Percentiles rank a stretch among this genome's conserved stretches.
phyloP scores from a whole-genome alignment of 2,888 invertebrate species.

The Scaptomyza reducta region DNA sequence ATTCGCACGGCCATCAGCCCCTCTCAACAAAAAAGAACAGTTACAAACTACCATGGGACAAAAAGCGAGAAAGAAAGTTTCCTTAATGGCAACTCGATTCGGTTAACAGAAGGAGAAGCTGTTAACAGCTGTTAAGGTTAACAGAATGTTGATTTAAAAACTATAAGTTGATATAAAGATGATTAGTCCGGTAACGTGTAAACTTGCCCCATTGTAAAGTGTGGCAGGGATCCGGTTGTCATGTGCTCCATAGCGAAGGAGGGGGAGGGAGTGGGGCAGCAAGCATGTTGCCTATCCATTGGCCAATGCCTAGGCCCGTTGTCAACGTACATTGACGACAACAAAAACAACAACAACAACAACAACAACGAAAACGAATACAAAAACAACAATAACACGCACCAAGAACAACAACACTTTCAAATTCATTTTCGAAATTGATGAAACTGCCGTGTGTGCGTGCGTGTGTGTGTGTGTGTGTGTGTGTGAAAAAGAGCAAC shows the following conservation, averaged over 20 bases:
- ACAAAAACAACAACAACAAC: constrained; percentile 35
- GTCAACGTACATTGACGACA: constrained; percentile 50
- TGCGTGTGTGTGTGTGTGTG: constrained; percentile 12
- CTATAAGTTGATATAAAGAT: no score
- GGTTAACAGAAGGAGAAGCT: not conserved
- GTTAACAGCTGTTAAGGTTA: not conserved
- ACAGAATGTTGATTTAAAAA: no score
- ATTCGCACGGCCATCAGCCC: constrained; percentile 34
- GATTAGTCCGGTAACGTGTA: not conserved
- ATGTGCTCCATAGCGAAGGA: not conserved
- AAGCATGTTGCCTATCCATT: constrained; percentile 42
- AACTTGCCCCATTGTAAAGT: not conserved
- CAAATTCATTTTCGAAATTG: constrained; percentile 77
- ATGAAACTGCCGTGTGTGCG: constrained; percentile 60
- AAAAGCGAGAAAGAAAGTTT: not conserved
- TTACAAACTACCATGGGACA: not conserved
- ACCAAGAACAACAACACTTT: constrained; percentile 62
- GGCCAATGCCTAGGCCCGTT: constrained; percentile 45
- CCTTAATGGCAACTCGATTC: not conserved
- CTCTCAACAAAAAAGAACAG: constrained; percentile 5
- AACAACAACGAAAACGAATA: constrained; percentile 26
- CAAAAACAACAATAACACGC: constrained; percentile 31
- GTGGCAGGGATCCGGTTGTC: constrained; percentile 4
- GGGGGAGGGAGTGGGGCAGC: not conserved
- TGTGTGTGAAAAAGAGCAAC: constrained; percentile 20